Evolutionary conservation across 2,797 vertebrate genomes (phyloP), one percentile per base, ranked within the genome.

Genomic region (Oreochromis mossambicus): DNA sequence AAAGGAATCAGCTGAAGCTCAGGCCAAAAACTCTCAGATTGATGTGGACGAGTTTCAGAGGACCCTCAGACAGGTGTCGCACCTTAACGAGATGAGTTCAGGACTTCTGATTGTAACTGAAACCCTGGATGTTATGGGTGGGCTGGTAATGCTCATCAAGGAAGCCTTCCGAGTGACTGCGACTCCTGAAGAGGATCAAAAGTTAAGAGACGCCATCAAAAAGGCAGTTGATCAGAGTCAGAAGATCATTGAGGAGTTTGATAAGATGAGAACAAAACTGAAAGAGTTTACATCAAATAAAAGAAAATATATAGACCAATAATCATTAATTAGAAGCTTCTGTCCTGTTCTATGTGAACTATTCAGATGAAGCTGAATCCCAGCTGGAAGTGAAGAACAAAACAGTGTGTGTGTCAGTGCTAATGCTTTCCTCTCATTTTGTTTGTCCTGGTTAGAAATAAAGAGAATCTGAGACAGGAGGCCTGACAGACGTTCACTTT

Each of bases 91-190:
- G 52, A 55, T 55, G 52, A 55, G 52, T 55, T 55, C 52, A 55
- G 52, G 52, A 55, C 52, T 55, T 55, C 52, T 55, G 12, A 4
- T 55, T 55, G 0, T 26, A 55, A 55, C 54, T 55, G 24, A 0
- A 55, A 26, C 0, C 54, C 24, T 55, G 24, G 12, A 0, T 55
- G 12, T 55, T 55, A 3, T 26, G 52, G 0, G 0, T 0, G 0
- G 7, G 1, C 1, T 26, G 52, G 52, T 26, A 1, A 55, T 1
- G 0, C 54, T 55, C 54, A 3, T 55, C 54, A 0, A 55, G 4
- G 2, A 55, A 55, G 54, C 0, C 54, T 26, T 55, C 54, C 8
- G 24, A 55, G 54, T 55, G 6, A 55, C 12, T 55, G 0, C 4
- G 2, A 55, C 54, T 14, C 6, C 12, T 55, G 24, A 55, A 55